Evolutionary conservation across 2,888 invertebrate genomes (phyloP).

Genomic region (Campoplex capitator): DNA sequence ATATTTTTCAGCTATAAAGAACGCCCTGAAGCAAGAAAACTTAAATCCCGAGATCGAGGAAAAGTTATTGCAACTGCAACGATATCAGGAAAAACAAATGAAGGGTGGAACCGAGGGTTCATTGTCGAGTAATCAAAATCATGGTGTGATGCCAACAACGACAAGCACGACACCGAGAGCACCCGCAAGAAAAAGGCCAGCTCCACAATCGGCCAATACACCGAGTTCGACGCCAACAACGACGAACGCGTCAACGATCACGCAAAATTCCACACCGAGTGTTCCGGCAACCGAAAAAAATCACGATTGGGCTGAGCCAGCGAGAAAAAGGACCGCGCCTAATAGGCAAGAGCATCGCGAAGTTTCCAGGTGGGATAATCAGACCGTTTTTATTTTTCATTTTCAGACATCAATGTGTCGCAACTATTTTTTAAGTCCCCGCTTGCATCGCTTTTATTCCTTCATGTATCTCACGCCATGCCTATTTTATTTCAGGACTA

Average conservation of each 20-base stretch:
- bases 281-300: conserved; percentile 66
- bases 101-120: conserved; percentile 85
- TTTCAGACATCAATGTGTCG: not conserved
- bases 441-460: conserved; percentile 25
- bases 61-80: conserved; percentile 94
- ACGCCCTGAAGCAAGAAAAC: conserved; percentile 96
- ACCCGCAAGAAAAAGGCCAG: conserved; percentile 86
- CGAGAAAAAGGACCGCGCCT: conserved; percentile 80
- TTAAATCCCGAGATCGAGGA: conserved; percentile 97
- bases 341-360: conserved; percentile 79
- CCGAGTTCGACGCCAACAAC: conserved; percentile 44
- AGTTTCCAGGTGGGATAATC: conserved; percentile 74
- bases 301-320: conserved; percentile 78
- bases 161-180: conserved; percentile 81
- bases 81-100: conserved; percentile 93
- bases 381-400: not conserved
- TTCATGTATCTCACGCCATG: conserved; percentile 37
- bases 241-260: conserved; percentile 46
- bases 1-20: conserved; percentile 91
- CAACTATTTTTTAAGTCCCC: not conserved
- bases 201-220: conserved; percentile 79
- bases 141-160: conserved; percentile 75
- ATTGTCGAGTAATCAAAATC: conserved; percentile 78
- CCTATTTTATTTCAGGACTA: conserved; percentile 64
- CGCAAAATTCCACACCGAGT: conserved; percentile 51